Percentiles rank a stretch among this genome's conserved stretches.
These are phyloP conservation scores for Iphiclides podalirius DNA, from an alignment of 2,888 invertebrate species.

Conservation along the genomic window DNA sequence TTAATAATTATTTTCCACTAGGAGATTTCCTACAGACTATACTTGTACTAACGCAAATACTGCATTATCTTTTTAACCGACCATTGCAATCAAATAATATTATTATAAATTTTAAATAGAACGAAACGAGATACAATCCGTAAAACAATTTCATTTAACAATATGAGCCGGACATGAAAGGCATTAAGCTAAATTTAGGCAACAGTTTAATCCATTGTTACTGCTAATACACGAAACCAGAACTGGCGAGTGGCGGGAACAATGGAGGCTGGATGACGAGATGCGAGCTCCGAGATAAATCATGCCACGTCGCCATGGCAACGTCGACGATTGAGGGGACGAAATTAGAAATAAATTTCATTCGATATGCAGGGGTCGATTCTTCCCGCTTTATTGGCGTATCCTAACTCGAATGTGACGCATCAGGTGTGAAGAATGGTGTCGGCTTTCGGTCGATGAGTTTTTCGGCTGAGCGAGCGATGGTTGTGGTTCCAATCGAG, in stretches of 20 bases:
- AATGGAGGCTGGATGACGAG: slow-evolving; percentile 32
- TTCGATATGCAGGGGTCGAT: slow-evolving; percentile 43
- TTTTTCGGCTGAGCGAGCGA: slow-evolving; percentile 29
- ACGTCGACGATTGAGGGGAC: slow-evolving; percentile 46
- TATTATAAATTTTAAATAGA: too few relatives aligned
- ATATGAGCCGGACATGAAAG: too few relatives aligned
- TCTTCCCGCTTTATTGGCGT: slow-evolving; percentile 45
- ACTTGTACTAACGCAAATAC: too few relatives aligned
- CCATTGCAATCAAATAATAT: too few relatives aligned
- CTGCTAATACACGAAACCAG: slow-evolving; percentile 31
- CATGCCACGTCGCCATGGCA: slow-evolving; percentile 43
- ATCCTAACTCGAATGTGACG: slow-evolving; percentile 42
- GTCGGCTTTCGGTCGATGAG: slow-evolving; percentile 42
- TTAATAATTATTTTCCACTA: too few relatives aligned
- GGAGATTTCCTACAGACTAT: too few relatives aligned
- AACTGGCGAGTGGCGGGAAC: slow-evolving; percentile 29
- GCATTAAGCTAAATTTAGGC: too few relatives aligned
- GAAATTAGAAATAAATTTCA: slow-evolving; percentile 59
- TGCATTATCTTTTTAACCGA: too few relatives aligned
- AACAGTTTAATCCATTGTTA: slow-evolving; percentile 8
- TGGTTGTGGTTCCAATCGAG: too few relatives aligned
- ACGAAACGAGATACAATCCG: too few relatives aligned
- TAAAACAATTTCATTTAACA: too few relatives aligned
- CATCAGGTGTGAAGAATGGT: slow-evolving; percentile 58
- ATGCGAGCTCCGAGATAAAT: slow-evolving; percentile 43